Base-by-base conservation (phyloP, 2,797 vertebrate species). In the Prionace glauca region DNA sequence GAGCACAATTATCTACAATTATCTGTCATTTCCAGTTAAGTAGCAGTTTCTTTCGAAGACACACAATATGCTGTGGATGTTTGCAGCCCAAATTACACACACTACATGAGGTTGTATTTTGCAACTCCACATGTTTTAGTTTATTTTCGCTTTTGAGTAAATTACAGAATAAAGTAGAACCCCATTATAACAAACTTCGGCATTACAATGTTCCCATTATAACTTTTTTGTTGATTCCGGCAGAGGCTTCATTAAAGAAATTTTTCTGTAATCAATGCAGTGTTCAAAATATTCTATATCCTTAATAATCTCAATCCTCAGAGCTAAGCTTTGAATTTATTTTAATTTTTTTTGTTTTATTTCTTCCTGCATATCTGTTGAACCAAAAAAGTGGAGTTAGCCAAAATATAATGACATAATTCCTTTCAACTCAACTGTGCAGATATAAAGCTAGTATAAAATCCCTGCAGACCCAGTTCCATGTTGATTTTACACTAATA, bases 1-100 rank as follows among this genome's bases (percentile, higher is more conserved):
- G 93, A 95, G 77, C 71, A 95, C 93, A 95, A 95, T 95, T 74
- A 95, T 95, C 71, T 74, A 95, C 93, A 95, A 95, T 95, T 95
- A 95, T 95, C 72, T 95, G 93, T 95, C 93, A 95, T 74, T 74
- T 95, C 93, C 67, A 95, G 69, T 95, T 95, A 77, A 95, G 45
- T 74, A 74, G 67, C 93, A 95, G 93, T 95, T 95, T 95, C 41
- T 50, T 77, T 95, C 93, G 74, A 50, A 95, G 93, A 95, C 24
- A 14, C 72, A 72, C 71, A 74, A 74, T 95, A 95, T 95, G 72
- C 93, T 45, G 77, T 95, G 69, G 69, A 74, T 72, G 71, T 95
- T 77, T 95, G 71, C 14, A 95, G 45, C 93, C 67, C 26, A 77
- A 95, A 77, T 95, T 72, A 95, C 29, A 95, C 93, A 95, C 72